Base-by-base conservation (phyloP, 1,140 invertebrate genomes). In the Tetramorium parvispinum region DNA sequence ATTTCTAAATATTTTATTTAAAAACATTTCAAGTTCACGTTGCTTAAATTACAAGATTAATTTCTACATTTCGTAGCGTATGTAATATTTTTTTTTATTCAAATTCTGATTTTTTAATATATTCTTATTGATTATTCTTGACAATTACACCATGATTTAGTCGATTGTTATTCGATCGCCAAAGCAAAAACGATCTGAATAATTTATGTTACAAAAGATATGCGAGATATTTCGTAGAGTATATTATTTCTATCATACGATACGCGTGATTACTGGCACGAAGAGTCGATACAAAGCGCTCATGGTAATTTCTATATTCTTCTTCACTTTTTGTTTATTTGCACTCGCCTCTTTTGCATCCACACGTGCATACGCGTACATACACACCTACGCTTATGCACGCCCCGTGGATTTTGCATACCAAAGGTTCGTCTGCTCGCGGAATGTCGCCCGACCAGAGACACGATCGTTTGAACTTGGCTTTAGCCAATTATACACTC, bases 391-490 rank as follows among this genome's bases (percentile, higher is more conserved):
- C 32, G 43, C 59, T 51, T 79, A 40, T 79, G 40, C 46, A 61
- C 24, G 27, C 37, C 18, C 24, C 40, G 53, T 79, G 85, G 43
- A 87, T 82, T 88, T 89, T 85, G 85, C 89, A 85, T 87, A 75
- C 86, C 89, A 91, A 89, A 91, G 81, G 86, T 77, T 73, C 53
- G 76, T 73, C 55, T 46, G 68, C 53, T 79, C 87, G 55, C 8
- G 87, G 83, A 91, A 78, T 81, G 85, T 85, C 81, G 70, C 49
- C 13, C 79, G 66, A 78, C 85, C 71, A 82, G 59, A 78, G 65
- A 85, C 73, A 77, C 76, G 70, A 70, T 65, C 79, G 87, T 87
- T 88, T 91, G 85, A 91, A 90, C 85, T 87, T 87, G 88, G 71
- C 86, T 89, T 68, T 66, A 76, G 81, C 81, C 87, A 91, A 91